These are phyloP conservation scores for Epizoanthus illoricatus DNA, from an alignment of 92 coral and sea anemone species.

Conservation along the genomic window DNA sequence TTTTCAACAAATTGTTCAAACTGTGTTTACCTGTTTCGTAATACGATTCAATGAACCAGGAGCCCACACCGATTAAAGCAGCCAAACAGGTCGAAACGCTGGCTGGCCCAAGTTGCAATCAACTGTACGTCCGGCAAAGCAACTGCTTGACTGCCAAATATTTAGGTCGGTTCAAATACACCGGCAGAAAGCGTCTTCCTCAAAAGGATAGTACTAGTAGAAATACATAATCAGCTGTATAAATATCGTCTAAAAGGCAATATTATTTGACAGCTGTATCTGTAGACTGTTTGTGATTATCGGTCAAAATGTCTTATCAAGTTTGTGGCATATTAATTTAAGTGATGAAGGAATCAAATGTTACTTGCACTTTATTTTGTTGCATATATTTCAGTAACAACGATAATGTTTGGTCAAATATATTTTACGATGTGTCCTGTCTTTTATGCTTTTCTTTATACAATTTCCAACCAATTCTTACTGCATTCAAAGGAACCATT, in stretches of 20 bases:
- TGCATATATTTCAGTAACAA: not conserved
- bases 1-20: too few species aligned
- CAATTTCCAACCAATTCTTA: not conserved
- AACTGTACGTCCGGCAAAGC: not conserved
- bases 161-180: not conserved
- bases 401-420: too few species aligned
- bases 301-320: not conserved
- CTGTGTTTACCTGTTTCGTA: too few species aligned
- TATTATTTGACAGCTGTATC: not conserved
- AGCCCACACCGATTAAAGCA: too few species aligned
- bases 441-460: not conserved
- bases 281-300: not conserved
- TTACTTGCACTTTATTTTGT: not conserved
- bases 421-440: not conserved
- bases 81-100: too few species aligned
- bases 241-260: slow-evolving; percentile 2
- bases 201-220: not conserved
- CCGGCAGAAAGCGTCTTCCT: not conserved
- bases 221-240: slow-evolving; percentile 7
- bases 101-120: not conserved
- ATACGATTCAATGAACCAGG: too few species aligned
- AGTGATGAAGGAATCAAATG: not conserved
- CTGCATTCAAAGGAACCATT: not conserved
- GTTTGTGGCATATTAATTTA: not conserved
- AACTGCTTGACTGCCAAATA: not conserved